phyloP scores from a whole-genome alignment of 2,888 invertebrate species.

The Amphipyra tragopoginis region DNA sequence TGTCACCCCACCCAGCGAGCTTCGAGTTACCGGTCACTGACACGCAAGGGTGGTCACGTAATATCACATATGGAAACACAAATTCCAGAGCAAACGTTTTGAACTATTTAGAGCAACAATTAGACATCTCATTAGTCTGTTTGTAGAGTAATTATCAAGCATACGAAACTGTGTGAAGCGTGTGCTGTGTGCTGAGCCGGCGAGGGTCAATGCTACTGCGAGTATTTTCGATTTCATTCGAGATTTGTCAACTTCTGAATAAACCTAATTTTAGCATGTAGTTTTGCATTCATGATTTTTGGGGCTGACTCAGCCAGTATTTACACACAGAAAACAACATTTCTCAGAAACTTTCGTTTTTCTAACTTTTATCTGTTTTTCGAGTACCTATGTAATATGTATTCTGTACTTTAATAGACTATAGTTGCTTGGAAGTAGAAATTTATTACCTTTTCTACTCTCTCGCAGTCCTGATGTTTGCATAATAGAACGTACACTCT shows the following conservation, averaged over 20 bases:
- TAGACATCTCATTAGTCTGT: constrained; percentile 75
- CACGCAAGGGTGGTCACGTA: constrained; percentile 50
- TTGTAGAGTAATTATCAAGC: constrained; percentile 68
- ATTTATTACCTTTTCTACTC: no score
- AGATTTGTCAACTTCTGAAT: constrained; percentile 58
- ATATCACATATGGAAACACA: constrained; percentile 27
- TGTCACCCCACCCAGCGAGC: constrained; percentile 47
- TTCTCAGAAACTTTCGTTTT: no score
- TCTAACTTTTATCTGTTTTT: no score
- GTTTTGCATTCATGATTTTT: constrained; percentile 49
- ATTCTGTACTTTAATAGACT: no score
- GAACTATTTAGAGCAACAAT: constrained; percentile 78
- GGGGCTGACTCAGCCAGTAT: not conserved
- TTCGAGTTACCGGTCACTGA: constrained; percentile 48
- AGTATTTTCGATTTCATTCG: constrained; percentile 63
- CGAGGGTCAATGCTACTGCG: constrained; percentile 74
- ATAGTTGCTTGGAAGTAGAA: no score
- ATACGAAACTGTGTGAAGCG: constrained; percentile 62
- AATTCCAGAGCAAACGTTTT: constrained; percentile 73
- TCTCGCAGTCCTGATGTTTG: no score
- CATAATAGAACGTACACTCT: no score
- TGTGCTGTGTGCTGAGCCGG: constrained; percentile 58
- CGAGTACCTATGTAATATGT: no score
- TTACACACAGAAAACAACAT: no score
- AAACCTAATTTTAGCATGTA: constrained; percentile 45